Base-by-base conservation (phyloP, 2,888 invertebrate genomes). In the Dastarcus helophoroides region DNA sequence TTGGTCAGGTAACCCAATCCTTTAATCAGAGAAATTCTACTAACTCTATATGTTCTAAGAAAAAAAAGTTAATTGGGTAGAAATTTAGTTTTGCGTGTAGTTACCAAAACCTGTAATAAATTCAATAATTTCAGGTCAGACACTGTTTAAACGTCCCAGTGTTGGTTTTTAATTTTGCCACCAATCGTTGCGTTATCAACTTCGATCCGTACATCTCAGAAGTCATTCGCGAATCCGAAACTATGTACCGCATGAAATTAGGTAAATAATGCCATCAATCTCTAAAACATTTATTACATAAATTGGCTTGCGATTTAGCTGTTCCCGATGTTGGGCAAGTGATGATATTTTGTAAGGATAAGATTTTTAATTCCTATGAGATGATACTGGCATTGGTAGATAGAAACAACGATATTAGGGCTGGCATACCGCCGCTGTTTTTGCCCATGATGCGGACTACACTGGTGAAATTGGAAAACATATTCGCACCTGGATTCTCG, bases 261-360 rank as follows among this genome's bases (percentile, higher is more conserved):
- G 61, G 75, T 75, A 58, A 60, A n/a, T n/a, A n/a, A n/a, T n/a
- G n/a, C n/a, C n/a, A n/a, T n/a, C n/a, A 62, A 7, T 19, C 19
- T 6, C 19, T 19, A n/a, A n/a, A n/a, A n/a, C n/a, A n/a, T n/a
- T n/a, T n/a, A n/a, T 19, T 19, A n/a, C 19, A 6, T 8, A 19
- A 19, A 19, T 19, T 19, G 6, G 19, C 7, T 19, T n/a, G n/a
- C n/a, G n/a, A n/a, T n/a, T 12, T 29, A 71, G 76, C 68, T 44
- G 77, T 88, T 4, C 85, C 88, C 0, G 79, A 83, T 49, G 66
- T 76, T 21, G 82, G 82, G 3, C 75, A 78, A 51, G 72, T 84
- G 11, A 68, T 88, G 3, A 72, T 78, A 1, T 79, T 78, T 48
- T 78, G 77, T 39, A 79, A 78, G 47, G 70, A 78, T 2, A 76